Evolutionary conservation across 2,888 invertebrate species (phyloP), one percentile per base, ranked within the genome.

Genomic region (Torymus auratus): DNA sequence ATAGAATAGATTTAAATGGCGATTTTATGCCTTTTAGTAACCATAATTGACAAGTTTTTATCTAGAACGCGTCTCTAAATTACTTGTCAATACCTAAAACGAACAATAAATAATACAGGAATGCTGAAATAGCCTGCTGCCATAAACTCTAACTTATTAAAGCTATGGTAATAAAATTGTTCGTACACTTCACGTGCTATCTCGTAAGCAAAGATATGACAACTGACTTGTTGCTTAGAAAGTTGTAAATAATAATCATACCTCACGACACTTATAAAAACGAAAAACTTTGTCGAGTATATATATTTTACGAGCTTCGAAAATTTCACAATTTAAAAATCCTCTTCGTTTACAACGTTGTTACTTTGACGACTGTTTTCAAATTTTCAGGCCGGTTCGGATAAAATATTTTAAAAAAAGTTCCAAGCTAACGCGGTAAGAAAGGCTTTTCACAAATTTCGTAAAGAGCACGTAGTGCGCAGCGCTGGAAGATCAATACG

Each of bases 241-340:
- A 73, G 72, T 41, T 73, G 72, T 73, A 73, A 73, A 73, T 73
- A 73, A 73, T 62, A 64, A 73, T 73, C 41, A 64, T 28, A n/a
- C 53, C 10, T 20, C 15, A 28, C 11, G 55, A 73, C 62, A 55
- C 13, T 73, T 62, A 28, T 55, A 15, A 73, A 20, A 71, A 50
- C 15, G 20, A 71, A 71, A 61, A 61, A 71, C 41, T 41, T 41
- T 41, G 41, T 41, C 7, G 41, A 41, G 41, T 41, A 41, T 41
- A 41, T 41, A 41, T 41, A 5, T 41, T 41, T 41, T 41, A 41
- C 41, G 41, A 41, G 41, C 41, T 41, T 41, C 41, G 41, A 41
- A 41, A 41, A 41, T 41, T 41, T 41, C 41, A 41, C 41, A 41
- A 41, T 5, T 58, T 58, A 14, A 68, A 68, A 55, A 68, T 68